phyloP scores from a whole-genome alignment of 2,113 vertebrate genomes.

The Ammodytes marinus region DNA sequence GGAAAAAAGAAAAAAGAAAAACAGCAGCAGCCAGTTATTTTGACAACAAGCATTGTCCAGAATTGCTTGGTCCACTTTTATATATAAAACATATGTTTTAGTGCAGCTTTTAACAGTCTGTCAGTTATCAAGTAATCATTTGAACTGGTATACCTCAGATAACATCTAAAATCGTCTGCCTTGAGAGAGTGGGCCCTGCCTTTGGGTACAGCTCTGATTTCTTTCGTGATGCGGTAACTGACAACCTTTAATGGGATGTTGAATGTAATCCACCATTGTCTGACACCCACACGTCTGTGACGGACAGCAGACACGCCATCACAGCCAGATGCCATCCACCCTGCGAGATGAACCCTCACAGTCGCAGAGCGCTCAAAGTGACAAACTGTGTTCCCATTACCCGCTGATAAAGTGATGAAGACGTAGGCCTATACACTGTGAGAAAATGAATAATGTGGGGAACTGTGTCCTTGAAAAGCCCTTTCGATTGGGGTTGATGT shows the following conservation, averaged over 20 bases:
- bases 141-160: not conserved
- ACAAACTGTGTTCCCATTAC: slow-evolving; percentile 34
- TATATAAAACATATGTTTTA: not conserved
- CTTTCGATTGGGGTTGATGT: not conserved
- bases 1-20: too few species aligned
- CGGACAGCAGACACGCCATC: slow-evolving; percentile 44
- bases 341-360: slow-evolving; percentile 25
- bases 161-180: not conserved
- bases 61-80: not conserved
- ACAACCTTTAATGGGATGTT: slow-evolving; percentile 42
- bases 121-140: not conserved
- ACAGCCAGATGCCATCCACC: slow-evolving; percentile 39
- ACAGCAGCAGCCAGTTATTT: too few species aligned
- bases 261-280: slow-evolving; percentile 40
- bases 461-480: slow-evolving; percentile 8
- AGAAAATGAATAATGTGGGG: slow-evolving; percentile 22
- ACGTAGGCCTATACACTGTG: not conserved
- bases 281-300: slow-evolving; percentile 55
- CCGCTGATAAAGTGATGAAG: slow-evolving; percentile 35
- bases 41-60: not conserved
- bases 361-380: slow-evolving; percentile 19
- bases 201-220: slow-evolving; percentile 15
- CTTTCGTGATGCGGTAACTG: slow-evolving; percentile 28
- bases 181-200: not conserved
- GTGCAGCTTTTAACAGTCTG: not conserved